Evolutionary conservation across 2,113 vertebrate species (phyloP).

Genomic region (Donacobius atricapilla): DNA sequence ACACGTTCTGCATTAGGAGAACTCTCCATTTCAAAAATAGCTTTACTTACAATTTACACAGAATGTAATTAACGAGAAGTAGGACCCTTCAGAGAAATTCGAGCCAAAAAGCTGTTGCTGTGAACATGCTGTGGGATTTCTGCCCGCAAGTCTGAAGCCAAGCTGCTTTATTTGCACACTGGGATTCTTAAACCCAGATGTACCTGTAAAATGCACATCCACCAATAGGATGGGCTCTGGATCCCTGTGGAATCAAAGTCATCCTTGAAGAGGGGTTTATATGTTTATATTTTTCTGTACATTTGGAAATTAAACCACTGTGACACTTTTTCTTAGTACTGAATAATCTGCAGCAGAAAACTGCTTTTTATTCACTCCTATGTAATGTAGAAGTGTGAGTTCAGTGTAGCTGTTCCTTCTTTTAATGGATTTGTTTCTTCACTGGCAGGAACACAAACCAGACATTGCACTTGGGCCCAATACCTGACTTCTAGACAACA

Average conservation of each 20-base stretch:
- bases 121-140: neutral
- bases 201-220: neutral
- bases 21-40: neutral
- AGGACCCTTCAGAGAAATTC: neutral
- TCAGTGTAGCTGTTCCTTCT: neutral
- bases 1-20: neutral
- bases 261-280: neutral
- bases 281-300: neutral
- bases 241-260: neutral
- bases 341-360: neutral
- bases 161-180: neutral
- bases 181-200: neutral
- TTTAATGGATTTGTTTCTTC: neutral
- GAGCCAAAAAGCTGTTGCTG: neutral
- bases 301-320: neutral
- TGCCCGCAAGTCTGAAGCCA: neutral
- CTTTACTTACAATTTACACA: neutral
- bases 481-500: neutral
- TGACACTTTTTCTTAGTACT: neutral
- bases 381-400: neutral
- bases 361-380: neutral
- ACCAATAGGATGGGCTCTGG: neutral
- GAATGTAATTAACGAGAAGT: neutral
- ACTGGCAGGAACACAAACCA: neutral
- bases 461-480: neutral